Evolutionary conservation across 92 coral and sea anemone genomes (phyloP).

Genomic region (Epizoanthus fatuus): DNA sequence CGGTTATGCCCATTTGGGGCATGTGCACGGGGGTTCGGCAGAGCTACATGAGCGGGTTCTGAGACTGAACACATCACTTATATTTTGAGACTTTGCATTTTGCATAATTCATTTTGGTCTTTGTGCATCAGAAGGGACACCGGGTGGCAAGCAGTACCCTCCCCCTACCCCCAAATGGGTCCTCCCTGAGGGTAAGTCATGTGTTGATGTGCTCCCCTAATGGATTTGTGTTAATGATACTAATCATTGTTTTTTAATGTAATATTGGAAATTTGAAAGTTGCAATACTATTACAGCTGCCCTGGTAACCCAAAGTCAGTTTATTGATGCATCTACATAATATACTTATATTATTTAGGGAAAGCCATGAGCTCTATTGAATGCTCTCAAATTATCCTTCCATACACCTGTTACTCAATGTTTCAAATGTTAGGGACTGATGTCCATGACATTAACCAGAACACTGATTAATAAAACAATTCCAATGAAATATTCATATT

Average conservation of each 20-base stretch:
- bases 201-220: conserved; percentile 17
- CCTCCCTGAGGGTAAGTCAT: conserved; percentile 16
- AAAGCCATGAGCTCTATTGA: conserved; percentile 25
- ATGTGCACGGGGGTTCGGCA: too few relatives aligned
- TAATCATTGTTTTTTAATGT: not conserved
- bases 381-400: conserved; percentile 29
- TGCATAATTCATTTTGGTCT: conserved; percentile 21
- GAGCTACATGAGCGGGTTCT: too few relatives aligned
- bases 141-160: conserved; percentile 16
- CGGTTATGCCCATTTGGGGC: too few relatives aligned
- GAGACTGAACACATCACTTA: too few relatives aligned
- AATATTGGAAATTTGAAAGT: conserved; percentile 23
- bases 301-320: conserved; percentile 11
- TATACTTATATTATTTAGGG: conserved; percentile 4
- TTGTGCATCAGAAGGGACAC: conserved; percentile 23
- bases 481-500: conserved; percentile 8
- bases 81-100: conserved; percentile 11
- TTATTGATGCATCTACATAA: conserved; percentile 17
- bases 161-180: conserved; percentile 41
- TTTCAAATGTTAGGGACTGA: conserved; percentile 5
- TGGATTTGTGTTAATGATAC: conserved; percentile 18
- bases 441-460: conserved; percentile 17
- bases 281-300: conserved; percentile 23
- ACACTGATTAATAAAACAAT: conserved; percentile 36
- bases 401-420: conserved; percentile 13